Conservation (phyloP, 1,140 invertebrate genomes). For the Saccostrea echinata region DNA sequence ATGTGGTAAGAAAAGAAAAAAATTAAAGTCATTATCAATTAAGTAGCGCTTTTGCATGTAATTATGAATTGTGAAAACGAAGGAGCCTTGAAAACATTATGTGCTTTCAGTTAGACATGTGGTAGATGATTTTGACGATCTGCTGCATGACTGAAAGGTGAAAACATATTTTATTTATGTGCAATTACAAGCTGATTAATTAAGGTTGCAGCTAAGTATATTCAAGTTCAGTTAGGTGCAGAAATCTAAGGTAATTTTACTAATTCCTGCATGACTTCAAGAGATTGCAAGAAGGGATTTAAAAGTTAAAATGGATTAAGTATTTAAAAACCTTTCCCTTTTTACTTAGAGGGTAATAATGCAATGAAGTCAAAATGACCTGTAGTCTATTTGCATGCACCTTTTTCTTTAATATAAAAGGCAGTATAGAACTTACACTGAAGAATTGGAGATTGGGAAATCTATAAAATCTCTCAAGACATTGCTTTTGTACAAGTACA, state of each 20-base stretch:
- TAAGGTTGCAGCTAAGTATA: background rate
- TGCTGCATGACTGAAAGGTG: conserved; percentile 23
- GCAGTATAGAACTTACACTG: too few species aligned
- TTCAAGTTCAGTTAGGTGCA: background rate
- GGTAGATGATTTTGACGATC: background rate
- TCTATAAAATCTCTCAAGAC: too few species aligned
- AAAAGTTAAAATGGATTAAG: background rate
- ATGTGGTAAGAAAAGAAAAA: too few species aligned
- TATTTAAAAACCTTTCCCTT: background rate
- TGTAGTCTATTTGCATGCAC: too few species aligned
- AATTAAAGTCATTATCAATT: too few species aligned
- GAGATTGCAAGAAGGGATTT: background rate
- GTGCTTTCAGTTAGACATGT: background rate
- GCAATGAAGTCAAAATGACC: too few species aligned
- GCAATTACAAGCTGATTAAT: background rate
- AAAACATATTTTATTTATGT: background rate
- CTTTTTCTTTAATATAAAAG: too few species aligned
- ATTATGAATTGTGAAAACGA: too few species aligned
- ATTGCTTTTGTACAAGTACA: too few species aligned
- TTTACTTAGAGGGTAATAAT: background rate
- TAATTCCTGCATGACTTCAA: background rate
- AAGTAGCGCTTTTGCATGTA: too few species aligned
- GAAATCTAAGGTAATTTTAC: background rate
- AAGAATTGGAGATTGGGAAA: too few species aligned
- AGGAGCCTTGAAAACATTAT: background rate